These are phyloP conservation scores for Athene cunicularia DNA, from an alignment of 2,113 vertebrate species.

Conservation along the genomic window DNA sequence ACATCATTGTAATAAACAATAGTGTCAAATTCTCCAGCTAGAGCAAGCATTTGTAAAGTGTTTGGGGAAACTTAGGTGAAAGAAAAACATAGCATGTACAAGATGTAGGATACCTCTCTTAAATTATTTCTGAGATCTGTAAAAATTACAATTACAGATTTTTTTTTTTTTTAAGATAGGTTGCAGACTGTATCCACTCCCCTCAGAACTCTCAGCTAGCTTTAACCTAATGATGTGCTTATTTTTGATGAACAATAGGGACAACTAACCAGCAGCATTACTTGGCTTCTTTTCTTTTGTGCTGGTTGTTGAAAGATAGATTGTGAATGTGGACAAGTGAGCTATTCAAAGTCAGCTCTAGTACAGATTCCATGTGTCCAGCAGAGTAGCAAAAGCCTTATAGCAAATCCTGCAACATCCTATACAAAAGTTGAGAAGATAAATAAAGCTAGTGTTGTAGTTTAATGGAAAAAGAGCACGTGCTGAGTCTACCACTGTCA, in stretches of 20 bases:
- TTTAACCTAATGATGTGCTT: not conserved
- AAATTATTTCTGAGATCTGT: not conserved
- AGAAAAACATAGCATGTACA: not conserved
- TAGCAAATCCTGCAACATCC: not conserved
- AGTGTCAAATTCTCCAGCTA: not conserved
- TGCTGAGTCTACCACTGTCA: not conserved
- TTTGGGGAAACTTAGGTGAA: not conserved
- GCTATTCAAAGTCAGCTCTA: not conserved
- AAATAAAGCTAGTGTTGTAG: not conserved
- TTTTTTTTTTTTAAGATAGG: not conserved
- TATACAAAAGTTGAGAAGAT: not conserved
- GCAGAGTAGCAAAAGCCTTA: not conserved
- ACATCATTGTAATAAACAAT: not conserved
- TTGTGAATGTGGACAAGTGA: not conserved
- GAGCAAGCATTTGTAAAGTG: not conserved
- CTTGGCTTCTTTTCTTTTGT: slow-evolving; percentile 1
- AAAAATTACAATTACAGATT: not conserved
- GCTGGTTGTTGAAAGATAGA: slow-evolving; percentile 31
- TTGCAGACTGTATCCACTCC: not conserved
- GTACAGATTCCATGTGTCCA: not conserved
- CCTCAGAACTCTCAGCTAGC: not conserved
- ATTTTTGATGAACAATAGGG: slow-evolving; percentile 5
- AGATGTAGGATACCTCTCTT: not conserved
- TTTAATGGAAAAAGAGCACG: not conserved
- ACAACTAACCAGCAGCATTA: not conserved